phyloP scores from a whole-genome alignment of 2,888 invertebrate genomes.

The Drosophila pseudotakahashii region DNA sequence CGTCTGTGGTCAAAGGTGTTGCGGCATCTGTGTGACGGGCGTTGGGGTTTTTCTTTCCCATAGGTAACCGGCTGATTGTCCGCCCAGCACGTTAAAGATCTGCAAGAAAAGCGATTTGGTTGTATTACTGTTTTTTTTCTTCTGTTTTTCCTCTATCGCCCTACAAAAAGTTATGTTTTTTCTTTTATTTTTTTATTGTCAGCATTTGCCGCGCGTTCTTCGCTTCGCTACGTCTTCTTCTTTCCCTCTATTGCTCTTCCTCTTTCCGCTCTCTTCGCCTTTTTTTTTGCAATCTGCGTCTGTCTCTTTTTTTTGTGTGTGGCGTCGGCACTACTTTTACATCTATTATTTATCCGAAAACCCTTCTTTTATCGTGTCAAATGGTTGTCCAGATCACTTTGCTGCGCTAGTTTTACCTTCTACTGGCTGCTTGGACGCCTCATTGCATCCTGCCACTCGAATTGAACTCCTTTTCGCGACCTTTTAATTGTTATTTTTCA shows the following conservation, averaged over 20 bases:
- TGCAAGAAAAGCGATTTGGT: conserved; percentile 41
- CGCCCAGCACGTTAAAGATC: conserved; percentile 48
- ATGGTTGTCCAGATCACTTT: too few relatives aligned
- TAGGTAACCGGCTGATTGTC: conserved; percentile 65
- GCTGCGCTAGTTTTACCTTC: background rate
- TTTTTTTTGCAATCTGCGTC: conserved; percentile 32
- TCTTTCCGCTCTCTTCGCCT: conserved; percentile 12
- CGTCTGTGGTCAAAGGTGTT: conserved; percentile 56
- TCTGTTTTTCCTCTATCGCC: background rate
- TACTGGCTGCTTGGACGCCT: conserved; percentile 1
- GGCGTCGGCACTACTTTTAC: conserved; percentile 23
- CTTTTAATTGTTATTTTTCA: conserved; percentile 25
- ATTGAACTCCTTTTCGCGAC: background rate
- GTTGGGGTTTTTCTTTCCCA: conserved; percentile 70
- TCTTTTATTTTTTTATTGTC: conserved; percentile 9
- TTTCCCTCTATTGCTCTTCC: conserved; percentile 13
- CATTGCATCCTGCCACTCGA: conserved; percentile 1
- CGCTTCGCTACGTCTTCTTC: conserved; percentile 24
- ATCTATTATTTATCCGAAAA: conserved; percentile 27
- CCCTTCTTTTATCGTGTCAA: background rate
- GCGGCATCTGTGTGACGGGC: conserved; percentile 68
- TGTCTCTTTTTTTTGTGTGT: conserved; percentile 30
- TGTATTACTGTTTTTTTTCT: conserved; percentile 20
- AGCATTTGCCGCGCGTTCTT: conserved; percentile 37
- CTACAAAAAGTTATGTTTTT: conserved; percentile 14